Evolutionary conservation across 1,140 invertebrate species (phyloP).

Genomic region (Macrostomum lignano): DNA sequence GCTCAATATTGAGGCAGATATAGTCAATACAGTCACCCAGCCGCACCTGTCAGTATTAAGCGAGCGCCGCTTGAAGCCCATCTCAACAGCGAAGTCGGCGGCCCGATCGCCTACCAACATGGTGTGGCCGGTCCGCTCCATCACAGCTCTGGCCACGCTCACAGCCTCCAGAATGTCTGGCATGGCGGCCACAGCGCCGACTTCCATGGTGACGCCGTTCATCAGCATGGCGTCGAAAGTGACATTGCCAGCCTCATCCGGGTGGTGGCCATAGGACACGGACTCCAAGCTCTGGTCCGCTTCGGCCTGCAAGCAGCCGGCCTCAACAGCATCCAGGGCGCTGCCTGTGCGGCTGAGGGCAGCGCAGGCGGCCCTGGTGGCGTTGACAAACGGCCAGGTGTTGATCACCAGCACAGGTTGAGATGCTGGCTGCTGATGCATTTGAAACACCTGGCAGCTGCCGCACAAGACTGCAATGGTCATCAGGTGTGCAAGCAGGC

Average conservation of each 20-base stretch:
- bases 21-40: too few species aligned
- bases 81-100: conserved; percentile 52
- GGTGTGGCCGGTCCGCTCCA: conserved; percentile 67
- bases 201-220: conserved; percentile 47
- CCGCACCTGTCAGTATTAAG: conserved; percentile 43
- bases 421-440: too few species aligned
- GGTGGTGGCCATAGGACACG: conserved; percentile 75
- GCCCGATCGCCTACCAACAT: conserved; percentile 58
- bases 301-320: conserved; percentile 55
- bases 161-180: conserved; percentile 57
- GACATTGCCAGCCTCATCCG: conserved; percentile 80
- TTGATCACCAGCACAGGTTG: conserved; percentile 29
- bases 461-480: too few species aligned
- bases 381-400: conserved; percentile 27
- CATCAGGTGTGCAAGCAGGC: too few species aligned
- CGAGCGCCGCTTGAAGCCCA: conserved; percentile 57
- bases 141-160: conserved; percentile 55
- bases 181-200: conserved; percentile 62
- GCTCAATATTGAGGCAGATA: too few species aligned
- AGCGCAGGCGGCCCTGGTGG: conserved; percentile 13
- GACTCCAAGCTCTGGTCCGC: conserved; percentile 53
- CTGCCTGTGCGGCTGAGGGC: conserved; percentile 13
- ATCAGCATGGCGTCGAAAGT: conserved; percentile 92
- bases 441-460: too few species aligned
- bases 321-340: conserved; percentile 55